Evolutionary conservation across 2,113 vertebrate species (phyloP).

Genomic region (Sceloporus tristichus): DNA sequence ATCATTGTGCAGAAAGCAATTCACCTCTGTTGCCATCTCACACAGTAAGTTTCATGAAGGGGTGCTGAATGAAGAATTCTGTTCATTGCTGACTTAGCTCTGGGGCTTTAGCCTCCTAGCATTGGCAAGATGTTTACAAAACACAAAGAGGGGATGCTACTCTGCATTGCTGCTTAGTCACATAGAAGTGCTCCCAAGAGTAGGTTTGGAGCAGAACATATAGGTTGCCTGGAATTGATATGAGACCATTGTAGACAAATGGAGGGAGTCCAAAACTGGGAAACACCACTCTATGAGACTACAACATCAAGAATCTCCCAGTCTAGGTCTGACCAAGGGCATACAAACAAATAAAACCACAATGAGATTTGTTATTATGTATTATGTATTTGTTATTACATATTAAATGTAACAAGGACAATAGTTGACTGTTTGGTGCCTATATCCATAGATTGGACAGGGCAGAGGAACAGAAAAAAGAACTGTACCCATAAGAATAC

Average conservation of each 20-base stretch:
- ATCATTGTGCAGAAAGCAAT: slow-evolving; percentile 49
- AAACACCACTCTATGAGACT: not conserved
- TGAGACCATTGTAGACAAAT: not conserved
- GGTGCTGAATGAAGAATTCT: not conserved
- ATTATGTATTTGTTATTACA: no score
- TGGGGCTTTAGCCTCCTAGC: not conserved
- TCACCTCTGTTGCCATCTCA: slow-evolving; percentile 47
- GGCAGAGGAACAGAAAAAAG: not conserved
- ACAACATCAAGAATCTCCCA: not conserved
- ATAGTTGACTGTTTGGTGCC: not conserved
- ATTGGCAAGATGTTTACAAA: not conserved
- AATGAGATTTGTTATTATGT: not conserved
- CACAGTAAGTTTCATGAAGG: not conserved
- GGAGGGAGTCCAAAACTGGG: no score
- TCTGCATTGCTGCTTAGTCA: not conserved
- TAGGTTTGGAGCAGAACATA: not conserved
- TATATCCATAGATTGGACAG: not conserved
- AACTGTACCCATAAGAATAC: not conserved
- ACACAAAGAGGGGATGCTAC: no score
- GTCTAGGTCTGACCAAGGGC: not conserved
- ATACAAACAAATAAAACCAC: not conserved
- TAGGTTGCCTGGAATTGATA: not conserved
- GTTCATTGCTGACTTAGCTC: not conserved
- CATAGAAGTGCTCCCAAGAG: not conserved
- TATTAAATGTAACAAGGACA: not conserved